Conservation (phyloP, 1,140 invertebrate species). For the Bombus confusus region DNA sequence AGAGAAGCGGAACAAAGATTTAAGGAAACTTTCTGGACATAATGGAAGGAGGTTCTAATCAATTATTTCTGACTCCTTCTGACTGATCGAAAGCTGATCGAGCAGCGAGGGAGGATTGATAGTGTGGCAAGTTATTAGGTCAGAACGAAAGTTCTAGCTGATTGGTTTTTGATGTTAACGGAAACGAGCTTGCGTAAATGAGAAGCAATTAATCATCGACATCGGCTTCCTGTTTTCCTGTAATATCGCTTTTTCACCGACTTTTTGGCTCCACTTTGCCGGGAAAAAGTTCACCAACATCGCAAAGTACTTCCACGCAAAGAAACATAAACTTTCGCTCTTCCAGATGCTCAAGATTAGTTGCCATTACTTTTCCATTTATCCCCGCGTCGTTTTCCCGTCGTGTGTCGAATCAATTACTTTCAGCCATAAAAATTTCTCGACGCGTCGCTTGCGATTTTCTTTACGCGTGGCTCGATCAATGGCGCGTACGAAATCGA, state of each 20-base stretch:
- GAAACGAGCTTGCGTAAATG: not conserved
- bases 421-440: not conserved
- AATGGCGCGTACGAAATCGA: too few relatives aligned
- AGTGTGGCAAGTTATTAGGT: not conserved
- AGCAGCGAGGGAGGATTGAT: not conserved
- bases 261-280: not conserved
- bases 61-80: not conserved
- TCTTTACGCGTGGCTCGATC: too few relatives aligned
- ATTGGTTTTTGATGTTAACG: not conserved
- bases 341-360: not conserved
- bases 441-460: too few relatives aligned
- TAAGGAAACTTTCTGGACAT: not conserved
- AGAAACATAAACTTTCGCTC: not conserved
- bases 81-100: not conserved
- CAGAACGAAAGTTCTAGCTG: conserved; percentile 1
- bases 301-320: not conserved
- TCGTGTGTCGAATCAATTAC: not conserved
- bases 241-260: not conserved
- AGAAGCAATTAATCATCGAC: conserved; percentile 14
- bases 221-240: not conserved
- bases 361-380: not conserved
- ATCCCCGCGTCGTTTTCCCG: not conserved
- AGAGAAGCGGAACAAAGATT: not conserved
- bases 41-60: not conserved
- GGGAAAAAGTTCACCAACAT: not conserved